Conservation (phyloP, 1,140 invertebrate genomes). For the Oppia nitens region DNA sequence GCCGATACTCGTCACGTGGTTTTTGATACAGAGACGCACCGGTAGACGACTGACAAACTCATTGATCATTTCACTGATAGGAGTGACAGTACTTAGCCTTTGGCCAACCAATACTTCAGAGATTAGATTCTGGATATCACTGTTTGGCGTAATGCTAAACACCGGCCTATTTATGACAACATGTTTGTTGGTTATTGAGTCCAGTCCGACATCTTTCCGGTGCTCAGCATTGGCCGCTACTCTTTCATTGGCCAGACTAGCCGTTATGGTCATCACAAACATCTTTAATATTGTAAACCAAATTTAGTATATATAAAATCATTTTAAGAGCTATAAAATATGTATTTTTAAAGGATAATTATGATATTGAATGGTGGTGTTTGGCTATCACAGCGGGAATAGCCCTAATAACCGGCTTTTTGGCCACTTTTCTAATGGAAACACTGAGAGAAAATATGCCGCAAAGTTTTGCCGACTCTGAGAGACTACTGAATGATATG, state of each 20-base stretch:
- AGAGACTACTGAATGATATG: conserved; percentile 4
- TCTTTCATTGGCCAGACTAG: neutral
- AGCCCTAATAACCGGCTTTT: neutral
- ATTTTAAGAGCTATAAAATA: neutral
- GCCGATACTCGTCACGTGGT: conserved; percentile 8
- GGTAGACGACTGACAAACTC: conserved; percentile 10
- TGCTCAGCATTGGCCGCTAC: neutral
- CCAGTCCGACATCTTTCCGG: neutral
- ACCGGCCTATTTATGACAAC: conserved; percentile 1
- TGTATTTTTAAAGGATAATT: neutral
- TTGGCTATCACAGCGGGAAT: neutral
- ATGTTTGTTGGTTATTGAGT: neutral
- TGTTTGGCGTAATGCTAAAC: conserved; percentile 3
- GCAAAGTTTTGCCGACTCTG: neutral
- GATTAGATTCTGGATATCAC: neutral
- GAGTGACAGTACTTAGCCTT: neutral
- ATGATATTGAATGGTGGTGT: too few species aligned
- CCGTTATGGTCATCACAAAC: neutral
- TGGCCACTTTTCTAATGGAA: conserved; percentile 6
- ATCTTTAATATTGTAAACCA: conserved; percentile 3
- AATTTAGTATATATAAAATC: too few species aligned
- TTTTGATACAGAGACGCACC: conserved; percentile 3
- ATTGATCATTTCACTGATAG: neutral
- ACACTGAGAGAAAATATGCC: conserved; percentile 9
- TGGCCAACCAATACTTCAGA: neutral